Evolutionary conservation across 2,113 vertebrate genomes (phyloP), one percentile per base, ranked within the genome.

Genomic region (Gorsachius goisagi): DNA sequence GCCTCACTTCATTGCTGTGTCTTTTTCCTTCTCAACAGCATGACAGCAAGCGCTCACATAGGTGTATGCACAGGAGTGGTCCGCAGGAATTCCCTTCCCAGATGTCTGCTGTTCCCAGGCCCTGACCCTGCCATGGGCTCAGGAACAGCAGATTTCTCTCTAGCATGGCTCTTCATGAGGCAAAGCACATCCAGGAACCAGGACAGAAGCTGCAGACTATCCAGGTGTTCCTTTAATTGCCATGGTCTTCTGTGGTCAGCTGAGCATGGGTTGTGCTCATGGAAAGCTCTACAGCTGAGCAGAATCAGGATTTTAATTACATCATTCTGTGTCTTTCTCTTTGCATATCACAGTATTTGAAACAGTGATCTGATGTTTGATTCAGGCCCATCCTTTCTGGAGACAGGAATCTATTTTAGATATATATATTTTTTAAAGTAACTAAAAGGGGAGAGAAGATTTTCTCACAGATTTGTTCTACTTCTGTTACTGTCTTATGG

Each of bases 11-110:
- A 14, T 26, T 88, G 45, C 44, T 58, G 15, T 35, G 30, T 33
- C 26, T 30, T 88, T 41, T 69, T 52, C 63, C 63, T 59, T 71
- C 74, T 80, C 52, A 76, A 26, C 35, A 80, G 63, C 52, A 27
- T 27, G 23, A 59, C 26, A 63, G 22, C 0, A 0, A 69, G 37
- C 26, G 18, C 10, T 55, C 9, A 9, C n/a, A 30, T 7, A 15
- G 52, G 5, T 49, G 28, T 64, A 26, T 22, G 20, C 50, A n/a
- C 33, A 62, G 66, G 30, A 77, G 47, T 60, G 18, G 19, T 55
- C 32, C 32, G 30, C 52, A 67, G 53, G 41, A 44, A 72, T 50
- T 59, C 23, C 16, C 17, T 26, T 71, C 9, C 47, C 44, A 64
- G 11, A 64, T n/a, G 12, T n/a, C 49, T 33, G 35, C 30, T 8